Base-by-base conservation (phyloP, 1,140 invertebrate species). In the Lepidostoma basale region DNA sequence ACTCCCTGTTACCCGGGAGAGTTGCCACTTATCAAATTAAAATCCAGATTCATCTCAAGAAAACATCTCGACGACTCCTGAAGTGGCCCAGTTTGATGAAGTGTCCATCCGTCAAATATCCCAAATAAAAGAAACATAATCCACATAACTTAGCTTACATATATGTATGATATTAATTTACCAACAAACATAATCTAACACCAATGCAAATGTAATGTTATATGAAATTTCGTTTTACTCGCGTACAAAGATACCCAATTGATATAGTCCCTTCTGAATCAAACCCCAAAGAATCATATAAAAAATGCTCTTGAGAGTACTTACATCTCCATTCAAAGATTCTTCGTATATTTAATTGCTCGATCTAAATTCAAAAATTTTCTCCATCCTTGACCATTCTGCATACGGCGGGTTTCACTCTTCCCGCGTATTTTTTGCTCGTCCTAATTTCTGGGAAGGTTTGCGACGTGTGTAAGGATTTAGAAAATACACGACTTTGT, bases 61-160 rank as follows among this genome's bases (percentile, higher is more conserved):
- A n/a, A 30, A 54, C 33, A 36, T 36, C 33, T 36, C 14, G 9
- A 36, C 1, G 9, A 2, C 14, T 36, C 44, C 20, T 47, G 16
- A 20, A 47, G 44, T 20, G 44, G 44, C 4, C 44, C 44, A 47
- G 44, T 47, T 47, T 54, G 49, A 54, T 54, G 49, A 54, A 54
- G 49, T 54, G 49, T 54, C 26, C 26, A 18, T 18, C 49, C 49
- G 14, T 54, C 49, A 54, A 28, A 54, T 30, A 28, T 54, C 49
- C 18, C 25, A 12, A 28, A 28, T 54, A 20, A 20, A 47, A 47
- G 28, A n/a, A n/a, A n/a, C n/a, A n/a, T n/a, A n/a, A n/a, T n/a
- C n/a, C n/a, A n/a, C n/a, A n/a, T n/a, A n/a, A n/a, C n/a, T n/a
- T n/a, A n/a, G n/a, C n/a, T n/a, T n/a, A n/a, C n/a, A n/a, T n/a